phyloP scores from a whole-genome alignment of 2,888 invertebrate species.

The Acleris holmiana region DNA sequence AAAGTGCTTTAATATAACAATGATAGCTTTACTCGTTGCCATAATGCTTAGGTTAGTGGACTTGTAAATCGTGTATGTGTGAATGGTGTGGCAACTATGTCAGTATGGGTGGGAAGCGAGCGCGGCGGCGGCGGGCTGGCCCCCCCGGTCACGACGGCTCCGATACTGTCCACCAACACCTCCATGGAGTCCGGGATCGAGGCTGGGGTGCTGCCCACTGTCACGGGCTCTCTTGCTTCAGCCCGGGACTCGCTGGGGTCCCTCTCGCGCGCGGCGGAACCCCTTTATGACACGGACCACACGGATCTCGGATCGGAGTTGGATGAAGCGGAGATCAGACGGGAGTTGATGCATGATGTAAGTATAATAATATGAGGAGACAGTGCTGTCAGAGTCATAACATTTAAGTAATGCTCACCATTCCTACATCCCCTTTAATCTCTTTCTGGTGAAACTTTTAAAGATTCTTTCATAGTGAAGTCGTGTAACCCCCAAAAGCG shows the following conservation, averaged over 20 bases:
- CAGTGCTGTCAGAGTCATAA: too few species aligned
- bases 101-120: slow-evolving; percentile 80
- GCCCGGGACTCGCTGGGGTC: slow-evolving; percentile 84
- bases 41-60: slow-evolving; percentile 17
- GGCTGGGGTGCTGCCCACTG: slow-evolving; percentile 88
- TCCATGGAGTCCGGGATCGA: slow-evolving; percentile 88
- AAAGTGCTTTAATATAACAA: slow-evolving; percentile 22
- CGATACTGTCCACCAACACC: slow-evolving; percentile 77
- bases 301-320: slow-evolving; percentile 91
- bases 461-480: too few species aligned
- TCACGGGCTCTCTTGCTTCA: slow-evolving; percentile 87
- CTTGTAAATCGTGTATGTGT: slow-evolving; percentile 53
- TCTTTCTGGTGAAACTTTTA: too few species aligned
- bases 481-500: too few species aligned
- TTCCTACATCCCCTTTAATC: too few species aligned
- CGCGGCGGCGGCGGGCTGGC: slow-evolving; percentile 62
- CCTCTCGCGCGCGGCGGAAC: slow-evolving; percentile 85
- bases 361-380: slow-evolving; percentile 68
- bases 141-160: slow-evolving; percentile 67
- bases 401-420: too few species aligned
- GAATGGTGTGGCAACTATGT: slow-evolving; percentile 78
- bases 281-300: slow-evolving; percentile 90
- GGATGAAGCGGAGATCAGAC: slow-evolving; percentile 90
- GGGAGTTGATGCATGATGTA: slow-evolving; percentile 92
- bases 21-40: slow-evolving; percentile 20